phyloP scores from a whole-genome alignment of 2,113 vertebrate species.

The Anthoscopus minutus region DNA sequence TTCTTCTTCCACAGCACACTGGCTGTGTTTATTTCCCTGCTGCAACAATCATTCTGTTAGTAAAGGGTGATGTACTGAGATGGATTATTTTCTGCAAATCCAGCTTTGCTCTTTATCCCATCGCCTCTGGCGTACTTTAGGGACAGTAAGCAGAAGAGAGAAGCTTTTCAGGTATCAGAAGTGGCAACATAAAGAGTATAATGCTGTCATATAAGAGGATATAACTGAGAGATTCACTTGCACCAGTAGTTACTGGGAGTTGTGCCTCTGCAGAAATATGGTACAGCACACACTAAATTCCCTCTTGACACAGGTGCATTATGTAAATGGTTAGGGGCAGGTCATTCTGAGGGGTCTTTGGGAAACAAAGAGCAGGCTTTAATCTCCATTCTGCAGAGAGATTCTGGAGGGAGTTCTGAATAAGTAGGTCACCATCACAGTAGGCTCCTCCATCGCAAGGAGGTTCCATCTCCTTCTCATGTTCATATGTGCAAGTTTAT shows the following conservation, averaged over 20 bases:
- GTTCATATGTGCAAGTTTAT: slow-evolving; percentile 35
- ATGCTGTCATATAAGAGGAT: background rate
- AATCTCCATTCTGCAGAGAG: background rate
- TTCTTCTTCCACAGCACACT: slow-evolving; percentile 10
- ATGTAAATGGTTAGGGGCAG: background rate
- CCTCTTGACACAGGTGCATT: background rate
- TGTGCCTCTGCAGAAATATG: background rate
- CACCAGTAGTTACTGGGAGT: background rate
- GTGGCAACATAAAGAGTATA: background rate
- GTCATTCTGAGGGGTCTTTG: background rate
- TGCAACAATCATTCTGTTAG: background rate
- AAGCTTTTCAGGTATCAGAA: slow-evolving; percentile 50
- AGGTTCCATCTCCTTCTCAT: slow-evolving; percentile 30
- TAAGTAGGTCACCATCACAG: slow-evolving; percentile 34
- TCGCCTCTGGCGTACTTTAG: background rate
- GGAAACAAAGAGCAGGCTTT: background rate
- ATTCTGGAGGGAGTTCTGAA: background rate
- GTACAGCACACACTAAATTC: background rate
- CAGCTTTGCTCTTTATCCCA: slow-evolving; percentile 52
- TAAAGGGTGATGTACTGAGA: background rate
- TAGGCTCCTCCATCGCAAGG: background rate
- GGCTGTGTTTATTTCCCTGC: slow-evolving; percentile 27
- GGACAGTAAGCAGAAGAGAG: slow-evolving; percentile 13
- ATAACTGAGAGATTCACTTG: background rate
- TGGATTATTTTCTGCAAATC: slow-evolving; percentile 57